Evolutionary conservation across 1,140 invertebrate genomes (phyloP).

Genomic region (Xylocopa sonorina): DNA sequence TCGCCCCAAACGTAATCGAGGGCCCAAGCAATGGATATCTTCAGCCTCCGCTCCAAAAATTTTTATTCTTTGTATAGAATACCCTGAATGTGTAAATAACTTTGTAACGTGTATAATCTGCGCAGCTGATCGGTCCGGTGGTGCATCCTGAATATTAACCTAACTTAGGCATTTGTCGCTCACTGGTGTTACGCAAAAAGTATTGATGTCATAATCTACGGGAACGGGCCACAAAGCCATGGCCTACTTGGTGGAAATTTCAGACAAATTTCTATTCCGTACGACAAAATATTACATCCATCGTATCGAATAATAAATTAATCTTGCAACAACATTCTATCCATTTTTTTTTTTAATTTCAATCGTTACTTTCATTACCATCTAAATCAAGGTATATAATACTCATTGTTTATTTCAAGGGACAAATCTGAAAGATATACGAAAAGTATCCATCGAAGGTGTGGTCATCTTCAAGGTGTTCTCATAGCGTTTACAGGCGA

Average conservation of each 20-base stretch:
- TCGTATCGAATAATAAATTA: conserved; percentile 44
- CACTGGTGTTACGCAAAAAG: conserved; percentile 39
- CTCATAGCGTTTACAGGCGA: not conserved
- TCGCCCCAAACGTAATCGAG: not conserved
- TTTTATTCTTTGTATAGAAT: conserved; percentile 1
- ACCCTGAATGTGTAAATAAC: conserved; percentile 16
- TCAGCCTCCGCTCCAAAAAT: not conserved
- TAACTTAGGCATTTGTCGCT: conserved; percentile 34
- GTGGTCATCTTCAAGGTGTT: conserved; percentile 6
- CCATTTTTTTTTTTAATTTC: not conserved
- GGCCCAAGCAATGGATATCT: not conserved
- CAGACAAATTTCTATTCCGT: conserved; percentile 49
- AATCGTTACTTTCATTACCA: not conserved
- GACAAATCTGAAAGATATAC: not conserved
- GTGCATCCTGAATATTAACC: conserved; percentile 51
- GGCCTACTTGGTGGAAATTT: conserved; percentile 52
- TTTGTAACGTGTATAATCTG: conserved; percentile 30
- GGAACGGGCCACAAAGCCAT: conserved; percentile 42
- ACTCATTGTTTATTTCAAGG: not conserved
- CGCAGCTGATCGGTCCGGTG: conserved; percentile 10
- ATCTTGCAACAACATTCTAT: conserved; percentile 13
- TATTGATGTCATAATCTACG: conserved; percentile 49
- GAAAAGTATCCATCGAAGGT: not conserved
- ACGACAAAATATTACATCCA: conserved; percentile 34
- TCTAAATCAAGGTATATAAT: not conserved